Evolutionary conservation across 2,113 vertebrate species (phyloP), one percentile per base, ranked within the genome.

Genomic region (Casuarius casuarius): DNA sequence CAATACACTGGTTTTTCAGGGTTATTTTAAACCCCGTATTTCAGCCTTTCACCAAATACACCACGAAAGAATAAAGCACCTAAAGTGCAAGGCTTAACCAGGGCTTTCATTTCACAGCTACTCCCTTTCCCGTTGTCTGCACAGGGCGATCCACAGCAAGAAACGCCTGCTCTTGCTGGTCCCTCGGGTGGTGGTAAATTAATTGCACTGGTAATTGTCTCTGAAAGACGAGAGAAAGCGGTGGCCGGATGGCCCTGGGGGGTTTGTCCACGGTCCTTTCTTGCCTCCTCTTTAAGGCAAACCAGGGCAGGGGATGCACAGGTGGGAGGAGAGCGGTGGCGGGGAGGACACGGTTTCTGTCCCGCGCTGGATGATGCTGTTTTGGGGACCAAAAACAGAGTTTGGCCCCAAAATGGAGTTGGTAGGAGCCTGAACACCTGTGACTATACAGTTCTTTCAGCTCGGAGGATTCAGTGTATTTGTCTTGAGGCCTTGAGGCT

Each of bases 301-400:
- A 26, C 10, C 67, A 22, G 33, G 59, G n/a, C 76, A 81, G 76
- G 18, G 25, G 22, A 7, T 35, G n/a, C 70, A 33, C 31, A 7
- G 59, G 70, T 12, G 9, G 29, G 49, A 58, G 75, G 46, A 12
- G 42, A 52, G 44, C 51, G 25, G 70, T 29, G n/a, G 49, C 40
- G 46, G 9, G 51, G 38, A 52, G 51, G 25, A 52, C 51, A 13
- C 31, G 0, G 48, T 11, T 40, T 49, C 28, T 6, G 2, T 2
- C 35, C 3, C 4, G 21, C 7, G 17, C 38, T 0, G 0, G 49
- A 20, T 19, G 5, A 21, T 13, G 33, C 5, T 0, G 7, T 48
- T 48, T 48, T 48, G 10, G 48, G 29, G 26, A 16, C 70, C 62
- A 46, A 25, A 75, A 66, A 54, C 15, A 11, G 67, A 63, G 84